Percentiles rank a stretch among this genome's conserved stretches.
Evolutionary conservation across 2,113 vertebrate species (phyloP).

Genomic region (Scatophagus argus): DNA sequence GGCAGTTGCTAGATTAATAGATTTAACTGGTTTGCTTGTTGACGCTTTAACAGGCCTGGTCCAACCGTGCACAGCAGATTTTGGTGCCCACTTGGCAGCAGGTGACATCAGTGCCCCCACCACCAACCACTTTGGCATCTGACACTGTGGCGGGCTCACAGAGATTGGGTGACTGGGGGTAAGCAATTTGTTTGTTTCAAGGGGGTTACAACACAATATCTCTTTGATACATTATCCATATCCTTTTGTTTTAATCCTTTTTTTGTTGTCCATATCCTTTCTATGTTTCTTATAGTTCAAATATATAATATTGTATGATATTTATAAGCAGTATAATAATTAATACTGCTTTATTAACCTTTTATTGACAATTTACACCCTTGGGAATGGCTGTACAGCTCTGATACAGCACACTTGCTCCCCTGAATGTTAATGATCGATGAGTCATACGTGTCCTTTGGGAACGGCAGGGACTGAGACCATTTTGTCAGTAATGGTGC

Average conservation of each 20-base stretch:
- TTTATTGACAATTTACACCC: constrained; percentile 23
- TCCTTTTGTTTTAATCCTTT: too few relatives aligned
- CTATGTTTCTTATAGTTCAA: not conserved
- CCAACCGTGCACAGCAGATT: constrained; percentile 93
- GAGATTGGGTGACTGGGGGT: constrained; percentile 98
- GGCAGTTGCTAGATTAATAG: not conserved
- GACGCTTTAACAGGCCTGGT: constrained; percentile 88
- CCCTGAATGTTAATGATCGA: constrained; percentile 75
- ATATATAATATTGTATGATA: not conserved
- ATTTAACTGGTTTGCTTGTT: constrained; percentile 17
- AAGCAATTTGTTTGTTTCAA: constrained; percentile 62
- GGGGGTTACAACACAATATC: not conserved
- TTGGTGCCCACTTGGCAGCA: constrained; percentile 97
- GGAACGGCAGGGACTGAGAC: constrained; percentile 37
- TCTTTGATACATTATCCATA: constrained; percentile 4
- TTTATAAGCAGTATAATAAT: not conserved
- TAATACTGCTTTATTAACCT: constrained; percentile 17
- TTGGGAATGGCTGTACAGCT: constrained; percentile 30
- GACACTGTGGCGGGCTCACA: constrained; percentile 94
- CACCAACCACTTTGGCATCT: constrained; percentile 88
- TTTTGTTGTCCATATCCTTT: constrained; percentile 11
- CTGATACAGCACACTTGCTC: constrained; percentile 38
- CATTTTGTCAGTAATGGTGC: constrained; percentile 63
- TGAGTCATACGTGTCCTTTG: constrained; percentile 71
- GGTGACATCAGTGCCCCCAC: constrained; percentile 89